Base-by-base conservation (phyloP, 2,888 invertebrate species). In the Heliconius aoede region DNA sequence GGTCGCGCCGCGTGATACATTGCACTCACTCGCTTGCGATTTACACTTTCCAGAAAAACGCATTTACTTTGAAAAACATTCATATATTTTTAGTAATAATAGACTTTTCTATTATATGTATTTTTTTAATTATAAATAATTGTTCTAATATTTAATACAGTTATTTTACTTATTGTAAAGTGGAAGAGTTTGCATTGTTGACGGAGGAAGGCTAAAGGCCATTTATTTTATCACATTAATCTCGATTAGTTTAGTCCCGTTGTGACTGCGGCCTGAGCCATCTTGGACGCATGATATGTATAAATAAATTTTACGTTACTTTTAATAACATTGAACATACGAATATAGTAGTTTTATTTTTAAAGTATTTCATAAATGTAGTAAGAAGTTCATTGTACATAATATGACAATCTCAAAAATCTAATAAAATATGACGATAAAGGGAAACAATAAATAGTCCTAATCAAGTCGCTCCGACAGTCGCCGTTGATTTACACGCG, bases 1-100 rank as follows among this genome's bases (percentile, higher is more conserved):
- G 69, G 32, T 5, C n/a, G 55, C 69, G 24, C 55, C 69, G 46
- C 68, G 69, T 69, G 69, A 69, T 69, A 30, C 69, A 69, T 69
- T 32, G 55, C 69, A n/a, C 32, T 69, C 30, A 55, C n/a, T 30
- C 15, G 65, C 65, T 55, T 7, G 55, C 69, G 69, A 55, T 69
- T 51, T 69, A 30, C 46, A 69, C 68, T 69, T 69, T 30, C 68
- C 30, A n/a, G 36, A 55, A 24, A 51, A 30, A 32, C 55, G 32
- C 15, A 69, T 69, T 69, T 55, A 69, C n/a, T 32, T 55, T 69
- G 15, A 69, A 69, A 55, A 30, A n/a, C 30, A 9, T 21, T 4
- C 24, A 36, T 64, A 36, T 64, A 36, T 64, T 64, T 36, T 11
- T 21, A 32, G 3, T 32, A 28, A 18, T 0, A 7, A 28, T 18